These are phyloP conservation scores for Bradypus variegatus DNA, from an alignment of 2,797 vertebrate genomes.

Conservation along the genomic window DNA sequence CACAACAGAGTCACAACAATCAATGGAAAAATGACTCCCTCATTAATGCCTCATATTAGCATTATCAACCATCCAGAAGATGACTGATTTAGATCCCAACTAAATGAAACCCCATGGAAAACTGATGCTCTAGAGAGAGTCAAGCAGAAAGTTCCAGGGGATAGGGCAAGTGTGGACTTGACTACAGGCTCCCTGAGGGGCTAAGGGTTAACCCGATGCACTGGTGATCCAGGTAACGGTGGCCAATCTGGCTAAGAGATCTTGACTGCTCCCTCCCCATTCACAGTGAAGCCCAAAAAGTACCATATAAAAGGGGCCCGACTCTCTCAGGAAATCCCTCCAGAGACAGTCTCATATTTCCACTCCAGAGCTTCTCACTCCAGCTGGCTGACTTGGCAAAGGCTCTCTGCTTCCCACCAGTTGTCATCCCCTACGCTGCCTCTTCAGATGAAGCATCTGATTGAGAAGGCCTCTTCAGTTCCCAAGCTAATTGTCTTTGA, in stretches of 20 bases:
- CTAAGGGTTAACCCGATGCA: slow-evolving; percentile 44
- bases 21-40: background rate
- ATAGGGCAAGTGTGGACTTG: background rate
- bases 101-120: background rate
- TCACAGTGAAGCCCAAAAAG: slow-evolving; percentile 12
- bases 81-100: background rate
- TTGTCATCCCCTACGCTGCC: background rate
- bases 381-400: background rate
- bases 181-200: background rate
- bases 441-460: background rate
- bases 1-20: background rate
- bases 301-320: slow-evolving; percentile 5
- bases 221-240: slow-evolving; percentile 30
- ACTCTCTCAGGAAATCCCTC: slow-evolving; percentile 11
- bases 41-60: background rate
- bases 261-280: background rate
- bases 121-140: background rate
- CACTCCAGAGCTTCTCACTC: background rate
- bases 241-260: background rate
- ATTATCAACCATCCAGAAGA: background rate
- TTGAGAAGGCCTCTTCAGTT: background rate
- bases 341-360: slow-evolving; percentile 21
- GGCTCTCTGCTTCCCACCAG: background rate
- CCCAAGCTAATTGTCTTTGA: background rate
- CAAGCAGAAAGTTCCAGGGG: background rate